A percentile compares a stretch with the other conserved stretches of the same genome.
Evolutionary conservation across 2,888 invertebrate genomes (phyloP).

Genomic region (Agrochola circellaris): DNA sequence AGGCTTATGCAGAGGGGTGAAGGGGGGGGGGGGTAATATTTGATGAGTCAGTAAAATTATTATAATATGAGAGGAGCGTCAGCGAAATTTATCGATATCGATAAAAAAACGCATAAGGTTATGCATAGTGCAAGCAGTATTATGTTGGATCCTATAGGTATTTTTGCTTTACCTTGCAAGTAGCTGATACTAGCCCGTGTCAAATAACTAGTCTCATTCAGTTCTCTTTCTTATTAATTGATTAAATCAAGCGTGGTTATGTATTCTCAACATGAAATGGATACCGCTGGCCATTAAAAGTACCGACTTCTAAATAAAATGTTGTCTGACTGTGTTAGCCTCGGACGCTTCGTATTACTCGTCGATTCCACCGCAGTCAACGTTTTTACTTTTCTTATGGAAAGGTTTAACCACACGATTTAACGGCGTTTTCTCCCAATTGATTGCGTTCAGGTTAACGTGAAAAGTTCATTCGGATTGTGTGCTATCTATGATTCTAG

Average conservation of each 20-base stretch:
- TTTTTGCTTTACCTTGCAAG: neutral
- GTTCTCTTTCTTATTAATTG: slow-evolving; percentile 14
- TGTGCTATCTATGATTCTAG: neutral
- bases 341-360: slow-evolving; percentile 20
- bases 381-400: slow-evolving; percentile 13
- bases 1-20: too few relatives aligned
- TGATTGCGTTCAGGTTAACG: slow-evolving; percentile 3
- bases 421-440: slow-evolving; percentile 33
- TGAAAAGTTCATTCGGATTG: neutral
- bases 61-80: neutral
- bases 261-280: slow-evolving; percentile 6
- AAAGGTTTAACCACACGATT: slow-evolving; percentile 30
- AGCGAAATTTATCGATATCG: slow-evolving; percentile 21
- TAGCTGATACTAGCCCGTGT: neutral
- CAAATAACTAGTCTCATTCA: neutral
- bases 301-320: slow-evolving; percentile 17
- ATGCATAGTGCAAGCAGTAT: neutral
- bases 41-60: neutral
- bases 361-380: neutral
- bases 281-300: slow-evolving; percentile 20
- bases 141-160: neutral
- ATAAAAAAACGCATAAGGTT: neutral
- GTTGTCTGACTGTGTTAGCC: neutral
- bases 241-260: slow-evolving; percentile 21
- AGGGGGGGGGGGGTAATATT: too few relatives aligned